Evolutionary conservation across 2,797 vertebrate species (phyloP).

Genomic region (Margarornis squamiger): DNA sequence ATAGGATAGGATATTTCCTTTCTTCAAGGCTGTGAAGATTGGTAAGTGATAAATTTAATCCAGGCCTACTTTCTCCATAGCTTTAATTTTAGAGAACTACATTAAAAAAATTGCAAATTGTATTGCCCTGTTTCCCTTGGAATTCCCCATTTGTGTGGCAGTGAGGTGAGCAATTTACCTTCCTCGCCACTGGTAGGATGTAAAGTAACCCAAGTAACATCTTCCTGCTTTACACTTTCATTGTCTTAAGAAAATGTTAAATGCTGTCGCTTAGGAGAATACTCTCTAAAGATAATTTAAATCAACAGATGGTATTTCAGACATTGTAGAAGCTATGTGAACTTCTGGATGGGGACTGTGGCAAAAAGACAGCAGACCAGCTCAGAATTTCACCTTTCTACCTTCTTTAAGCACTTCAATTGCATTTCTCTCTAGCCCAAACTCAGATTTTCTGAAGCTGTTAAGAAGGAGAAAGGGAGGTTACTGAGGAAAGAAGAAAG

Average conservation of each 20-base stretch:
- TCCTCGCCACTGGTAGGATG: conserved; percentile 14
- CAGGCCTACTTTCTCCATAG: not conserved
- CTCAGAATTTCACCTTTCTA: not conserved
- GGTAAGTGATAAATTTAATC: not conserved
- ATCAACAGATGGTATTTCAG: conserved; percentile 61
- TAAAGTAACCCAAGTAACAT: conserved; percentile 17
- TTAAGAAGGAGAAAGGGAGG: not conserved
- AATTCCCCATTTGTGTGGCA: not conserved
- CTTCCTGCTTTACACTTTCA: not conserved
- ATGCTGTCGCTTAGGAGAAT: not conserved
- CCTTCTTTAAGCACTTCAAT: not conserved
- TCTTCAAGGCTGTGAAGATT: conserved; percentile 16
- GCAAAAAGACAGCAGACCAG: not conserved
- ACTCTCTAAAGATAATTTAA: conserved; percentile 56
- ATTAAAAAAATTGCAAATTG: conserved; percentile 6
- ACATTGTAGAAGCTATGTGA: not conserved
- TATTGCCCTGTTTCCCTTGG: not conserved
- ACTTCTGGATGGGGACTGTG: conserved; percentile 25
- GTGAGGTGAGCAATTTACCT: conserved; percentile 32
- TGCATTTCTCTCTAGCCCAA: not conserved
- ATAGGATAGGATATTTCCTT: not conserved
- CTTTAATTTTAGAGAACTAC: conserved; percentile 27
- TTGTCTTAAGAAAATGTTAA: conserved; percentile 35
- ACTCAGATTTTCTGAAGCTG: not conserved
- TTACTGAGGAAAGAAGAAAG: not conserved